phyloP scores from a whole-genome alignment of 1,140 invertebrate genomes.

The Elymnias hypermnestra region DNA sequence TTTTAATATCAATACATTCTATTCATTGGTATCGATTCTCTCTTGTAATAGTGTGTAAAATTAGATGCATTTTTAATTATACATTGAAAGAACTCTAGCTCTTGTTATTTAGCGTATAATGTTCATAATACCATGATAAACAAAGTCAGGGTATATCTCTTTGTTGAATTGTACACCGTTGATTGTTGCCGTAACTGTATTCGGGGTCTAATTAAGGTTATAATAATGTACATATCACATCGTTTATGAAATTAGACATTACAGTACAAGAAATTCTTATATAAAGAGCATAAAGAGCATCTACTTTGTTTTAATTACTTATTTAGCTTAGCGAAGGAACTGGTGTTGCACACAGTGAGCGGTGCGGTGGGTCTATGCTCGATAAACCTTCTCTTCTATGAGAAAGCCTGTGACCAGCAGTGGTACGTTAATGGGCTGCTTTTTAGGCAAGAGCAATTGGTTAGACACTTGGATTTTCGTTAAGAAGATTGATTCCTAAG shows the following conservation, averaged over 20 bases:
- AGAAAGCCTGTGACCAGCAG: too few species aligned
- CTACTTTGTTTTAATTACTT: too few species aligned
- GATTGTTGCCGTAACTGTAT: constrained; percentile 44
- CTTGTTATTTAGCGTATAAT: constrained; percentile 1
- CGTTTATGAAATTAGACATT: constrained; percentile 44
- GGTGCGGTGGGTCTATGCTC: too few species aligned
- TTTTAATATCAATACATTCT: constrained; percentile 53
- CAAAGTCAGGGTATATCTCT: neutral
- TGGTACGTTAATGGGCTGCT: too few species aligned
- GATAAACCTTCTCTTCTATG: too few species aligned
- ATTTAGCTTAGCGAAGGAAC: too few species aligned
- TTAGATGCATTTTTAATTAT: constrained; percentile 6
- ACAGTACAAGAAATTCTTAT: too few species aligned
- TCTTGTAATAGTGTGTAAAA: constrained; percentile 39
- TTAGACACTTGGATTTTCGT: too few species aligned
- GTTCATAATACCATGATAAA: constrained; percentile 6
- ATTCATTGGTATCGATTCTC: constrained; percentile 27
- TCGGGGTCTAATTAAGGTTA: constrained; percentile 54
- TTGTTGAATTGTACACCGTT: constrained; percentile 34
- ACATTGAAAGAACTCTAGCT: constrained; percentile 8
- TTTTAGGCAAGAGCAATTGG: too few species aligned
- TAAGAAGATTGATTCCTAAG: too few species aligned
- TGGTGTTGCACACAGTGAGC: too few species aligned
- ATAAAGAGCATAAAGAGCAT: too few species aligned
- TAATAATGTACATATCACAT: constrained; percentile 31